These are phyloP conservation scores for Eclectus roratus DNA, from an alignment of 2,113 vertebrate genomes.

Conservation along the genomic window DNA sequence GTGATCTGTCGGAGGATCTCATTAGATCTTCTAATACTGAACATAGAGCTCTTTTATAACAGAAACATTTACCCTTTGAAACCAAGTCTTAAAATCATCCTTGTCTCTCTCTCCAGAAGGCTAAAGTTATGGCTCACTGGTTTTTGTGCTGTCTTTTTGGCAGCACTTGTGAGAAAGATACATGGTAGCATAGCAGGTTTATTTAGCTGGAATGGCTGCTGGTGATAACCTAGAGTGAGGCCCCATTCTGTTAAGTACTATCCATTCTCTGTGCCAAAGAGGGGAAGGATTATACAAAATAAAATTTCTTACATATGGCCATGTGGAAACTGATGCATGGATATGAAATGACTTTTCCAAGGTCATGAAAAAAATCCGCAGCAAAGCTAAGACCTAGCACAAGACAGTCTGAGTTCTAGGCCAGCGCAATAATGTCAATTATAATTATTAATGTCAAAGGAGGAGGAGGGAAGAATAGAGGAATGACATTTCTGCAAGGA, in stretches of 20 bases:
- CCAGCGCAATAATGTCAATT: constrained; percentile 41
- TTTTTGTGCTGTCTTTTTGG: constrained; percentile 39
- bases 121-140: constrained; percentile 6
- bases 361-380: background rate
- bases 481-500: constrained; percentile 24
- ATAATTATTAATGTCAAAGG: constrained; percentile 42
- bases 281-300: background rate
- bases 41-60: background rate
- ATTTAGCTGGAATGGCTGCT: constrained; percentile 7
- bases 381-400: constrained; percentile 23
- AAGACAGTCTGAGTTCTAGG: constrained; percentile 25
- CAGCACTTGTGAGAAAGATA: background rate
- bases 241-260: background rate
- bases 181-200: background rate
- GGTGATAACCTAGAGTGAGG: background rate
- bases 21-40: background rate
- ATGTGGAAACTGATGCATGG: background rate
- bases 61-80: background rate
- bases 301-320: background rate
- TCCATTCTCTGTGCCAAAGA: background rate
- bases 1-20: background rate
- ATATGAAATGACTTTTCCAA: constrained; percentile 33
- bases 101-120: constrained; percentile 12
- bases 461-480: constrained; percentile 2
- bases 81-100: background rate